Evolutionary conservation across 2,797 vertebrate species (phyloP).

Genomic region (Cottoperca gobio): DNA sequence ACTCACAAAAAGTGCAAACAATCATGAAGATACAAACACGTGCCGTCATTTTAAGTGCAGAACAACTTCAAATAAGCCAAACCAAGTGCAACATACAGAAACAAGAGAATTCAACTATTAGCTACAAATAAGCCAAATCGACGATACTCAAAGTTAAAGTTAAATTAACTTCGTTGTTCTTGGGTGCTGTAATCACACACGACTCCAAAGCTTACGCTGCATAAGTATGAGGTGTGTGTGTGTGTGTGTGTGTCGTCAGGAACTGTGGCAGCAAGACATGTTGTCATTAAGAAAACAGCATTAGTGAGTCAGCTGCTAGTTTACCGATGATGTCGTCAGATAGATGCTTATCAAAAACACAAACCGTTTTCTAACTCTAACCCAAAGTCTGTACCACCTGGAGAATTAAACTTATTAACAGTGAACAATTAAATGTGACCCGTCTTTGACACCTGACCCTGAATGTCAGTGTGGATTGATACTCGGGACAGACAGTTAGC

Average conservation of each 20-base stretch:
- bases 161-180: neutral
- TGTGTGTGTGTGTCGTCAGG: too few species aligned
- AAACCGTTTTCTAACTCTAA: neutral
- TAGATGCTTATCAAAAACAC: neutral
- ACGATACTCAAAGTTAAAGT: too few species aligned
- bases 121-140: too few species aligned
- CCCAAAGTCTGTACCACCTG: neutral
- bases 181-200: neutral
- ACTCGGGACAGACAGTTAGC: constrained; percentile 6
- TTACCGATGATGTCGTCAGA: neutral
- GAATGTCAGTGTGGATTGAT: constrained; percentile 18
- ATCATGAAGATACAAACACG: too few species aligned
- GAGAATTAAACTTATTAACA: constrained; percentile 11
- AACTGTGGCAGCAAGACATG: neutral
- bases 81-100: too few species aligned
- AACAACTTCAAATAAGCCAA: too few species aligned
- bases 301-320: neutral
- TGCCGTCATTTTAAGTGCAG: too few species aligned
- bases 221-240: neutral
- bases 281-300: neutral
- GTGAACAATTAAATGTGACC: constrained; percentile 25
- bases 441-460: constrained; percentile 27
- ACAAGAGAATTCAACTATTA: too few species aligned
- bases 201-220: neutral
- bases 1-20: too few species aligned